These are phyloP conservation scores for Orius insidiosus DNA, from an alignment of 1,140 invertebrate genomes.

Conservation along the genomic window DNA sequence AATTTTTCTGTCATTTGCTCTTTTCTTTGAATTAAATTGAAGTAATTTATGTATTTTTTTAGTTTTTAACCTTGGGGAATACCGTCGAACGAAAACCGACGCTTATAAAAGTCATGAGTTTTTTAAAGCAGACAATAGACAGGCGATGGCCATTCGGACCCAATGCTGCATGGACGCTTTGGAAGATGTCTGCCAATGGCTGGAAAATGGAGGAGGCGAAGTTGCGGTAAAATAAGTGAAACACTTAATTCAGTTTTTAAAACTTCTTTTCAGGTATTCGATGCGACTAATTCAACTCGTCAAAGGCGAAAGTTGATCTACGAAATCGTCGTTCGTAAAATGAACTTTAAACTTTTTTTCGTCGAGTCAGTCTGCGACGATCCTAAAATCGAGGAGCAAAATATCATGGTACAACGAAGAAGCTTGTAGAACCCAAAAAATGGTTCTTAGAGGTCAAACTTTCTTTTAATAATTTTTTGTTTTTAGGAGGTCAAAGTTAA, in stretches of 20 bases:
- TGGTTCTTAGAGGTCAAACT: neutral
- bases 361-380: constrained; percentile 97
- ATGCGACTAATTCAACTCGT: constrained; percentile 94
- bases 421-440: no score
- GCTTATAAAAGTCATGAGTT: constrained; percentile 91
- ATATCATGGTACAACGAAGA: constrained; percentile 64
- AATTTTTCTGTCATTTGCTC: no score
- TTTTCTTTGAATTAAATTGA: no score
- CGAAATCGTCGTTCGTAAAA: constrained; percentile 75
- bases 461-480: constrained; percentile 7
- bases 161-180: constrained; percentile 85
- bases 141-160: constrained; percentile 84
- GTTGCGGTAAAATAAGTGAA: constrained; percentile 61
- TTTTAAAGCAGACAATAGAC: constrained; percentile 81
- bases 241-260: constrained; percentile 9
- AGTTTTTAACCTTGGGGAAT: constrained; percentile 96
- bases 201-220: constrained; percentile 68
- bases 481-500: constrained; percentile 89
- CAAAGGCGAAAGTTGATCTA: constrained; percentile 76
- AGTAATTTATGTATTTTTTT: no score
- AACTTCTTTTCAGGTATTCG: constrained; percentile 59
- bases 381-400: constrained; percentile 83
- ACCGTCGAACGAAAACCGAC: constrained; percentile 76
- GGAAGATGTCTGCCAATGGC: constrained; percentile 80
- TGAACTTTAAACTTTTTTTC: constrained; percentile 93